Evolutionary conservation across 1,140 invertebrate genomes (phyloP).

Genomic region (Doryteuthis pealeii): DNA sequence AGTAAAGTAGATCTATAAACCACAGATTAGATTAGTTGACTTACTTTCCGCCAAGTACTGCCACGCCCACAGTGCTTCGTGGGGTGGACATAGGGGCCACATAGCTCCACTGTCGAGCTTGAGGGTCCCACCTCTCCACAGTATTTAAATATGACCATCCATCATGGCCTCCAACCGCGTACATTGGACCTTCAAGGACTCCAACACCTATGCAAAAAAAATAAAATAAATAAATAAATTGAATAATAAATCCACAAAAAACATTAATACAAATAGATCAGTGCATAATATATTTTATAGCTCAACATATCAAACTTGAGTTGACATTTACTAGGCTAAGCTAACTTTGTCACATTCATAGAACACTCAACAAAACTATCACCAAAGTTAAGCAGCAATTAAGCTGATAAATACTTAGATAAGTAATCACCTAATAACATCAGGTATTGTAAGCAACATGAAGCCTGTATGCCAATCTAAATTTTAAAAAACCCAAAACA

Average conservation of each 20-base stretch:
- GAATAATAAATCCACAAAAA: not conserved
- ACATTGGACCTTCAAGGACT: conserved; percentile 82
- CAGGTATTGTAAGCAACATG: too few species aligned
- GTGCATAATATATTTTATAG: not conserved
- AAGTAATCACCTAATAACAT: too few species aligned
- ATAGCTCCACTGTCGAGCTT: conserved; percentile 81
- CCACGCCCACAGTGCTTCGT: conserved; percentile 85
- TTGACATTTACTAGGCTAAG: too few species aligned
- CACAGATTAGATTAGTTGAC: too few species aligned
- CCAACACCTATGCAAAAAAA: conserved; percentile 71
- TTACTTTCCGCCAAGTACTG: conserved; percentile 78
- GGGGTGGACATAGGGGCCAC: conserved; percentile 84
- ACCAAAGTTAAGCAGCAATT: too few species aligned
- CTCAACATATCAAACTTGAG: too few species aligned
- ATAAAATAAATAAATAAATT: not conserved
- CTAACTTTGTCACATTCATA: too few species aligned
- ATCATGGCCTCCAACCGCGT: conserved; percentile 93
- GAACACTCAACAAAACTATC: too few species aligned
- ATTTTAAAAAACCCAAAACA: too few species aligned
- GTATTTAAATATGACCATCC: conserved; percentile 92
- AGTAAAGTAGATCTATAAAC: too few species aligned
- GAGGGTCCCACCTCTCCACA: conserved; percentile 88
- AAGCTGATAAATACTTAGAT: too few species aligned
- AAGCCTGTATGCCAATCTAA: too few species aligned
- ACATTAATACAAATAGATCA: not conserved